Evolutionary conservation across 2,888 invertebrate species (phyloP), one percentile per base, ranked within the genome.

Genomic region (Hirtodrosophila duncani): DNA sequence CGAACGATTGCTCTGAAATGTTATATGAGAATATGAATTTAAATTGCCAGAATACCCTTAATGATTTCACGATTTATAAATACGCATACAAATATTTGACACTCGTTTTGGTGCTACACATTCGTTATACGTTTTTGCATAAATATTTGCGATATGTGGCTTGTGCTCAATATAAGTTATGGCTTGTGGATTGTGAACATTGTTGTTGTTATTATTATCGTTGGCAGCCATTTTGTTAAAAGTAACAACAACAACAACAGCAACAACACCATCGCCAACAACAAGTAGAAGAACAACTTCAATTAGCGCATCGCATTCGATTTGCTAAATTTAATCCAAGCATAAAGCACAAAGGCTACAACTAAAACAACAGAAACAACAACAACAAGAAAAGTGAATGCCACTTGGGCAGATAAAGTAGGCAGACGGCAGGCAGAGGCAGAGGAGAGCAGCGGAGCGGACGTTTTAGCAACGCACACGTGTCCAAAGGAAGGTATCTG

Each of bases 381-480:
- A 41, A 34, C 20, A 46, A 46, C 33, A 33, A 27, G 37, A 31
- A 37, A 51, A 49, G 33, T 26, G 31, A 36, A 55, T 58, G 58
- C 39, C 38, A 45, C 23, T 34, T 21, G 34, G 56, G 50, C 59
- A 58, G 50, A 56, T 56, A 56, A 56, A 58, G 20, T 34, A 13
- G 8, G 30, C n/a, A 3, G 37, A 33, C 41, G 37, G 44, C 29
- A 37, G 44, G 42, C 14, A 36, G n/a, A 33, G 20, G 9, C 30
- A 31, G 38, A 18, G 30, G 6, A 11, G 3, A 18, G 34, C 31
- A 10, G 17, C 37, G 43, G 20, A 80, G 39, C 78, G 78, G 78
- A 75, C 81, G 70, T 75, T 75, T 75, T 75, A 75, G 75, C 78
- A 74, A 75, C 74, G 75, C 80, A 80, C 75, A 75, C 75, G 75